phyloP scores from a whole-genome alignment of 1,140 invertebrate species.

The Drosophila baimaii region DNA sequence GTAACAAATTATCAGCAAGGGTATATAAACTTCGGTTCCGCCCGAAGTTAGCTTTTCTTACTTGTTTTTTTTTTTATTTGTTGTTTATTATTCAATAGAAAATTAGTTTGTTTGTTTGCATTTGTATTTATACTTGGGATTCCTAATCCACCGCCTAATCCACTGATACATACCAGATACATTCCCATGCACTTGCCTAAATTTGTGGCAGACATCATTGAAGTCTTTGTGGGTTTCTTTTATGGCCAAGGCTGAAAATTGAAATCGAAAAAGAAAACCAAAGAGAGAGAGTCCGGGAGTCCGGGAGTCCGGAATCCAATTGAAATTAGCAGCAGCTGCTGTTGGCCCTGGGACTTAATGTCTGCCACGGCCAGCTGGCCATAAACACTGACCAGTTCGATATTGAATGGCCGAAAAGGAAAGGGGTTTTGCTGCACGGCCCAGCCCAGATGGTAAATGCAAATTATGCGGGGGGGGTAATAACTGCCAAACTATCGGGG shows the following conservation, averaged over 20 bases:
- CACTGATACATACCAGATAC: conserved; percentile 1
- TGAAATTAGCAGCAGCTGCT: conserved; percentile 34
- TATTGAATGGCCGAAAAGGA: not conserved
- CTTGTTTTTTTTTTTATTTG: no score
- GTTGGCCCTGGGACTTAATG: not conserved
- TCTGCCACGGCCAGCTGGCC: not conserved
- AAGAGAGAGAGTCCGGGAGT: no score
- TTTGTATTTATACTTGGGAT: not conserved
- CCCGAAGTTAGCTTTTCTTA: no score
- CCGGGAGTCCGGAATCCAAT: not conserved
- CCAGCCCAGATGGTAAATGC: conserved; percentile 22
- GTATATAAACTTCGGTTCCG: no score
- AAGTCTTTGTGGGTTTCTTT: conserved; percentile 5
- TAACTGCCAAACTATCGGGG: not conserved
- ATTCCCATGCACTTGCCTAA: conserved; percentile 9
- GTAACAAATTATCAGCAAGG: no score
- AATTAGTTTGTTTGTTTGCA: conserved; percentile 55
- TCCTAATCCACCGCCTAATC: not conserved
- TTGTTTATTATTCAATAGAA: conserved; percentile 46
- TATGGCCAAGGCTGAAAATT: conserved; percentile 5
- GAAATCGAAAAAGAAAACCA: not conserved
- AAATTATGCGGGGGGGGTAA: conserved; percentile 23
- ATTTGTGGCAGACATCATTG: not conserved
- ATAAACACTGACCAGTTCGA: not conserved
- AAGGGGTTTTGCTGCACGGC: conserved; percentile 7